A percentile compares a stretch with the other conserved stretches of the same genome.
Conservation (phyloP, 2,113 vertebrate genomes). For the Numenius arquata region DNA sequence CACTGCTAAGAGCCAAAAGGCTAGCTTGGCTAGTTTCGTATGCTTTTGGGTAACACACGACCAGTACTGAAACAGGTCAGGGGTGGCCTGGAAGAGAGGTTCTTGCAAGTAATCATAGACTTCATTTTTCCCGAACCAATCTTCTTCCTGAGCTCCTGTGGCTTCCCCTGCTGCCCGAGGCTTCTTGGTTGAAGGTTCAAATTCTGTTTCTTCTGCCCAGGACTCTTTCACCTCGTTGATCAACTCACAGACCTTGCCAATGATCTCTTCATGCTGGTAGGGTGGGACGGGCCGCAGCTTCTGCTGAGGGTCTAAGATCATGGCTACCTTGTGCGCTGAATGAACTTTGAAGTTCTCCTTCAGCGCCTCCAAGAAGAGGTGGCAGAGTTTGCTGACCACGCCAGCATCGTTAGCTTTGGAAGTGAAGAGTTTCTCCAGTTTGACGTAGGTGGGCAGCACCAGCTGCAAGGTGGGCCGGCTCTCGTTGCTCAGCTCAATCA, state of each 20-base stretch:
- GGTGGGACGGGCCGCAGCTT: conserved; percentile 92
- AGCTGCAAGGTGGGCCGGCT: conserved; percentile 93
- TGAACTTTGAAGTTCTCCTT: conserved; percentile 99
- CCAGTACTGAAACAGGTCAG: conserved; percentile 98
- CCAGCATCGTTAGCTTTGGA: conserved; percentile 95
- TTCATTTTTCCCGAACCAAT: conserved; percentile 88
- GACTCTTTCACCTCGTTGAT: conserved; percentile 86
- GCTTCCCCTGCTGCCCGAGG: conserved; percentile 76
- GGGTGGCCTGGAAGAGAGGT: conserved; percentile 83
- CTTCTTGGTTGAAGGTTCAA: conserved; percentile 85
- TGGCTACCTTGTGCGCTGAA: conserved; percentile 94
- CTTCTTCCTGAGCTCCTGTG: conserved; percentile 74
- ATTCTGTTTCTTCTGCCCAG: conserved; percentile 83
- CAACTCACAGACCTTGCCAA: conserved; percentile 91
- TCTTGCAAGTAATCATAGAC: conserved; percentile 84
- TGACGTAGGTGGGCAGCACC: conserved; percentile 93
- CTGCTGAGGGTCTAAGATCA: conserved; percentile 96
- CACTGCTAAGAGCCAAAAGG: conserved; percentile 96
- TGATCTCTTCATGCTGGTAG: conserved; percentile 98
- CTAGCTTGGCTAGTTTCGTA: conserved; percentile 89
- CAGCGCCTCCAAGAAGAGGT: conserved; percentile 95
- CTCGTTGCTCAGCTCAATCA: conserved; percentile 92
- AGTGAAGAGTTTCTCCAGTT: conserved; percentile 98
- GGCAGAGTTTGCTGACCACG: conserved; percentile 94
- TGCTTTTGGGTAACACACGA: conserved; percentile 93